Base-by-base conservation (phyloP, 2,797 vertebrate species). In the Pangasius krempfi region DNA sequence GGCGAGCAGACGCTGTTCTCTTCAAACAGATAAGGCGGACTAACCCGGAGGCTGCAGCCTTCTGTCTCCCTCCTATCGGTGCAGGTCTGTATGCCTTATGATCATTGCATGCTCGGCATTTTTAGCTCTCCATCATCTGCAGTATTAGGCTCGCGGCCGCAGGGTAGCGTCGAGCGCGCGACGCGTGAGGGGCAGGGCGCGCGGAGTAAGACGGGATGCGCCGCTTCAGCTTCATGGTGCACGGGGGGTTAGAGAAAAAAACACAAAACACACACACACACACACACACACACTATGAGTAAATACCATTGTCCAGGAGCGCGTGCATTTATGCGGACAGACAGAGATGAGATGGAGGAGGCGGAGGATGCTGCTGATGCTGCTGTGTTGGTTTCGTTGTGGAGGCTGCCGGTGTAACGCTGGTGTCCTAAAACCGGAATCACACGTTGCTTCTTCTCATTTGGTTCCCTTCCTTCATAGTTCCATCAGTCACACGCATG, bases 1-100 rank as follows among this genome's bases (percentile, higher is more conserved):
- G 60, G 88, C 62, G 37, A 91, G 81, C 90, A 91, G 87, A 91
- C 81, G 89, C 89, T 27, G 64, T 62, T 62, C 76, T 73, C 88
- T 83, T 81, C 84, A 90, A 86, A 89, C 87, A 81, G 86, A 87
- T 88, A 85, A 91, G 87, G 88, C 90, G 85, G 86, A 84, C 88
- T 89, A 84, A 89, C 72, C 87, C 79, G 85, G 75, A 64, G 85
- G 2, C 75, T 80, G 56, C 75, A 87, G 47, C 88, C 54, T 68
- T 90, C 60, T 62, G 83, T 90, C 89, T 87, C 66, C 85, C 73
- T 40, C 56, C 82, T 84, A 5, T 84, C 64, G n/a, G 76, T 47
- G 86, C 90, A 94, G 93, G 93, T 94, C 92, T 89, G 93, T 93
- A 91, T 88, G 89, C 40, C 58, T 86, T 86, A 47, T 37, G 66